phyloP scores from a whole-genome alignment of 2,113 vertebrate species.

The Caracal caracal region DNA sequence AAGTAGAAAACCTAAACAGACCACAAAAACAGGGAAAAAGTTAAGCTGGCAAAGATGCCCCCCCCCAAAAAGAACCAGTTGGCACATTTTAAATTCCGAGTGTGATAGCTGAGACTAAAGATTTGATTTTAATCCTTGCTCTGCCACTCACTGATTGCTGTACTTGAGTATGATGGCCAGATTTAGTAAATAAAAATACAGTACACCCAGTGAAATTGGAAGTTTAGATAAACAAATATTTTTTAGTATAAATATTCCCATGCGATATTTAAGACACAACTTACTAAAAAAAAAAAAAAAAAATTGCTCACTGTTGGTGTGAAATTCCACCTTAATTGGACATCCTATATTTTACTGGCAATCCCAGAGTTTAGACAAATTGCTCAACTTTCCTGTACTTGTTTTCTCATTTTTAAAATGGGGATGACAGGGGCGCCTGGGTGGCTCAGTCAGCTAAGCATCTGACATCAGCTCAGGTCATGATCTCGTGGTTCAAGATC shows the following conservation, averaged over 20 bases:
- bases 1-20: conserved; percentile 28
- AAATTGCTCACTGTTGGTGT: neutral
- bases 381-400: neutral
- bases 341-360: neutral
- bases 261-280: neutral
- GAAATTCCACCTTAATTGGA: conserved; percentile 1
- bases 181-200: conserved; percentile 24
- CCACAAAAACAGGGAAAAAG: neutral
- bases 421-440: too few relatives aligned
- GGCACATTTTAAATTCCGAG: neutral
- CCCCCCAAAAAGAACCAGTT: neutral
- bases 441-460: too few relatives aligned
- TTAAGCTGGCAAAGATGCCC: neutral
- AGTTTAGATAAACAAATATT: conserved; percentile 39
- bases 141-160: neutral
- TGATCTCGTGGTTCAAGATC: too few relatives aligned
- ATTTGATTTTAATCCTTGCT: neutral
- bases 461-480: too few relatives aligned
- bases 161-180: neutral
- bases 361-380: neutral
- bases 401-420: neutral
- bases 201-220: neutral
- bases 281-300: neutral
- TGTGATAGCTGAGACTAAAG: neutral
- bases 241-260: neutral